Conservation (phyloP, 2,797 vertebrate genomes). For the Salmo trutta region DNA sequence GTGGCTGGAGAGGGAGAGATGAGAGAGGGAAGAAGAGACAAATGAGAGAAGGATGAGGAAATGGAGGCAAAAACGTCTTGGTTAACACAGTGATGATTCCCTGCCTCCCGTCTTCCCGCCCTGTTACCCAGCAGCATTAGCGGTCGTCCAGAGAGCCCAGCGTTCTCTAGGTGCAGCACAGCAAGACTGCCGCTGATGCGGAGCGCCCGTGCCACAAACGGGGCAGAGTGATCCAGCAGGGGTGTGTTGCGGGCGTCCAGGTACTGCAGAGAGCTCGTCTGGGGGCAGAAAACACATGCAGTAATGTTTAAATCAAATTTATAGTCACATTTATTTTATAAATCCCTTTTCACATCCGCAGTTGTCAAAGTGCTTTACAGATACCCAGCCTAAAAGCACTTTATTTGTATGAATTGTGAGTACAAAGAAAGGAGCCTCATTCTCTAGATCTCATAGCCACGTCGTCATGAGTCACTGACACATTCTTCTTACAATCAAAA, state of each 20-base stretch:
- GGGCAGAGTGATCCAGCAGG: constrained; percentile 89
- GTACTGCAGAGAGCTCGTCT: constrained; percentile 93
- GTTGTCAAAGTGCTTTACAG: too few relatives aligned
- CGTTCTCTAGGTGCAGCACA: constrained; percentile 88
- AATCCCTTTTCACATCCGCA: too few relatives aligned
- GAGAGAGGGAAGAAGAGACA: not conserved
- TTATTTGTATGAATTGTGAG: not conserved
- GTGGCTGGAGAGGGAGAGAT: constrained; percentile 74
- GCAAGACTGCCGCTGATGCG: constrained; percentile 92
- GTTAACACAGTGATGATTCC: not conserved
- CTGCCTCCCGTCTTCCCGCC: not conserved
- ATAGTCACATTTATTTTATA: too few relatives aligned
- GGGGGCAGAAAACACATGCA: constrained; percentile 11
- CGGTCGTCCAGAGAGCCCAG: constrained; percentile 86
- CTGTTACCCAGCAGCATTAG: constrained; percentile 88
- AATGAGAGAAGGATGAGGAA: not conserved
- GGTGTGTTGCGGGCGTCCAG: constrained; percentile 92
- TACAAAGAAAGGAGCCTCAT: not conserved
- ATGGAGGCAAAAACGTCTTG: not conserved
- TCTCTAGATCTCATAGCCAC: too few relatives aligned
- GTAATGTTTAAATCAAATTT: not conserved
- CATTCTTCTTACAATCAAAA: too few relatives aligned
- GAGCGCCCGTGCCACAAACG: constrained; percentile 92
- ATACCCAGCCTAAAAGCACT: not conserved
- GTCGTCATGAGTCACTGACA: too few relatives aligned